phyloP scores from a whole-genome alignment of 2,797 vertebrate genomes.

The Lemur catta region DNA sequence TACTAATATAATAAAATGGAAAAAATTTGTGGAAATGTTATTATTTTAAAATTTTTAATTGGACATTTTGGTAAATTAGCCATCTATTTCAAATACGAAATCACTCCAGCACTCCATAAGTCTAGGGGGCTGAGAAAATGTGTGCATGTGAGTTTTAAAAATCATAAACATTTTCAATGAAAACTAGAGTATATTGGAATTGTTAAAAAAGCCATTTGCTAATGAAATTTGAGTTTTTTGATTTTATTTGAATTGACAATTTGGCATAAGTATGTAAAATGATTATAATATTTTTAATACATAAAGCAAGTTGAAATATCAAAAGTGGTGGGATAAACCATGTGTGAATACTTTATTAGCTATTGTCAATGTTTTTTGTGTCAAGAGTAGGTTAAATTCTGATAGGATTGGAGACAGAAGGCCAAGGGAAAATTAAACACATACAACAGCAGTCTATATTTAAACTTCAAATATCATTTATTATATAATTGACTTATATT shows the following conservation, averaged over 20 bases:
- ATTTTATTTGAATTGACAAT: background rate
- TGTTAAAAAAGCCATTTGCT: background rate
- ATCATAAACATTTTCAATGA: background rate
- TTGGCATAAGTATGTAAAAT: background rate
- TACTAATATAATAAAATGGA: background rate
- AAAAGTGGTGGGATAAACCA: background rate
- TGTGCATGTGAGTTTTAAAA: background rate
- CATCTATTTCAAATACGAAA: conserved; percentile 15
- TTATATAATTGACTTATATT: background rate
- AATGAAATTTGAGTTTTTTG: background rate
- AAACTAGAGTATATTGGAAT: background rate
- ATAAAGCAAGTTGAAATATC: background rate
- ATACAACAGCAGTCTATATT: background rate
- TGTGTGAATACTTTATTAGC: background rate
- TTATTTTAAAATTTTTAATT: background rate
- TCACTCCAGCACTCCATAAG: background rate
- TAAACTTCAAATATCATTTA: background rate
- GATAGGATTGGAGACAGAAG: background rate
- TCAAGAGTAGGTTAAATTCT: background rate
- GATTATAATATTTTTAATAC: conserved; percentile 5
- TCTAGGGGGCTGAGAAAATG: background rate
- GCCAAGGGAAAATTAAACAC: background rate
- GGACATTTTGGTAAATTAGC: background rate
- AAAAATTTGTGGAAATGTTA: background rate
- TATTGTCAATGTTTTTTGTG: background rate